Base-by-base conservation (phyloP, 2,113 vertebrate species). In the Cynocephalus volans region DNA sequence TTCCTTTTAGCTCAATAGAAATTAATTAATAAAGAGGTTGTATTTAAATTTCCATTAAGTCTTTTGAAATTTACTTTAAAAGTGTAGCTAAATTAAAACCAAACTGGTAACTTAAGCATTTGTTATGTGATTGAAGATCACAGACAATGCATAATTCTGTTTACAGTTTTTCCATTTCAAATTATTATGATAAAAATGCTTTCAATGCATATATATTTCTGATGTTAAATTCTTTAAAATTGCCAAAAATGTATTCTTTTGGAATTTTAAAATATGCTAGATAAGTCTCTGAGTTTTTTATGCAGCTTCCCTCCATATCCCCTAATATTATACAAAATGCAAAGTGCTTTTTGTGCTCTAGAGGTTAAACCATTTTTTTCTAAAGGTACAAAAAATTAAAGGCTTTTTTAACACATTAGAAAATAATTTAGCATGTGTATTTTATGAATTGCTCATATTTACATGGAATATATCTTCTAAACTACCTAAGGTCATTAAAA, bases 1-100 rank as follows among this genome's bases (percentile, higher is more conserved):
- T 84, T 96, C 77, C 90, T 96, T 41, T 96, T 96, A 92, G 17
- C 54, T 87, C 18, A 69, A 28, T 86, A 95, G 91, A 91, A 96
- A 45, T 72, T 52, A 92, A 17, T 52, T 88, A 77, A 79, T 75
- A 33, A 91, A 94, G 45, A 93, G 70, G 19, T 96, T 84, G 2
- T 84, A 36, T 41, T 85, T 96, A 79, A 65, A 5, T 17, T 87
- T n/a, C 48, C 93, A 95, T 50, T 94, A 1, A 67, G 31, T 84
- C 72, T 95, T 72, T 93, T 41, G 58, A 91, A 69, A 62, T 89
- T 21, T 54, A n/a, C 54, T 92, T 80, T 95, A 54, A 60, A 81
- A 88, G 24, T 67, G 4, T 60, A 72, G 62, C 14, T 96, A 95
- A 64, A 64, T 98, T 94, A 94, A 98, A 93, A 67, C 1, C 5